Conservation (phyloP, 1,140 invertebrate genomes). For the Sitodiplosis mosellana region DNA sequence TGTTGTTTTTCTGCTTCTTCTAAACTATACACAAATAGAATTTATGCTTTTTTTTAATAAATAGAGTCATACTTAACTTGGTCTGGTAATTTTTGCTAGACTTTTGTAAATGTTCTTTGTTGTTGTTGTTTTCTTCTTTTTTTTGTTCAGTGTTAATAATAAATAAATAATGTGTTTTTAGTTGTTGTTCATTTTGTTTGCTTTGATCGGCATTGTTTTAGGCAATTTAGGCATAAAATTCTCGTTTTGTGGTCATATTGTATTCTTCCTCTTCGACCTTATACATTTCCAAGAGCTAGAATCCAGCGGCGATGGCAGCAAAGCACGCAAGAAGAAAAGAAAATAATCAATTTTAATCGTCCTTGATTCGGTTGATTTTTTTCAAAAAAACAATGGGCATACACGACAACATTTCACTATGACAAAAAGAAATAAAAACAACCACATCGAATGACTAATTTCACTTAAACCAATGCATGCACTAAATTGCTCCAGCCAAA, state of each 20-base stretch:
- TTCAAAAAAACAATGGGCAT: too few relatives aligned
- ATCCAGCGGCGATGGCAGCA: background rate
- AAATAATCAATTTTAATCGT: background rate
- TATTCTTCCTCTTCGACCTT: conserved; percentile 88
- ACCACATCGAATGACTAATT: too few relatives aligned
- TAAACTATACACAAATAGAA: too few relatives aligned
- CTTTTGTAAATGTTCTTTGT: too few relatives aligned
- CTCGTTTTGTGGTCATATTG: conserved; percentile 71
- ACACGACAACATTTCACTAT: too few relatives aligned
- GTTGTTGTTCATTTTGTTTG: background rate
- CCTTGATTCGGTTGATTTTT: background rate
- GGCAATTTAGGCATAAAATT: conserved; percentile 61
- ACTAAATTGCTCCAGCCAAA: too few relatives aligned
- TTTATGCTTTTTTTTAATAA: too few relatives aligned
- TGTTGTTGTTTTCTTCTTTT: background rate
- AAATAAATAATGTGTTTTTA: background rate
- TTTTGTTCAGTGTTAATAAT: background rate
- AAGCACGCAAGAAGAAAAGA: background rate
- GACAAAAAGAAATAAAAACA: too few relatives aligned
- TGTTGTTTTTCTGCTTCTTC: too few relatives aligned
- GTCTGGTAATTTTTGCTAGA: too few relatives aligned
- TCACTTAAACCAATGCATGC: too few relatives aligned
- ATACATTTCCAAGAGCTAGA: conserved; percentile 83
- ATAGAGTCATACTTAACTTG: too few relatives aligned
- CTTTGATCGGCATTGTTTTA: background rate